Evolutionary conservation across 1,140 invertebrate genomes (phyloP).

Genomic region (Polypedilum vanderplanki): DNA sequence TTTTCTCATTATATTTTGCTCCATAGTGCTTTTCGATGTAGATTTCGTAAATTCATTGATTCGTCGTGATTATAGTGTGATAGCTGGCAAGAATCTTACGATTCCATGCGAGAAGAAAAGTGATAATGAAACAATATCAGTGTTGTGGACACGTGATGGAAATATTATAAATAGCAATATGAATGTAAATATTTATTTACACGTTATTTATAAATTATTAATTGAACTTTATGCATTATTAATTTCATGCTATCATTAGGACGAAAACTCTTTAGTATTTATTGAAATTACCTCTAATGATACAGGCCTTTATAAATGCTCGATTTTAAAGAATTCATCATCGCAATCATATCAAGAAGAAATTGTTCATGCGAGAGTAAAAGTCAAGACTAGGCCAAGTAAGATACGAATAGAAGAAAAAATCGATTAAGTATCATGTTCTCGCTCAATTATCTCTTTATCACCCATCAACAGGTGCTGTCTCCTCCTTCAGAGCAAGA

Average conservation of each 20-base stretch:
- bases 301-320: slow-evolving; percentile 14
- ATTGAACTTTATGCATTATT: not conserved
- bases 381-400: not conserved
- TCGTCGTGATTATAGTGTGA: slow-evolving; percentile 3
- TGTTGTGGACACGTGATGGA: not conserved
- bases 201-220: not conserved
- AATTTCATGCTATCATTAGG: not conserved
- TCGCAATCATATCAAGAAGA: not conserved
- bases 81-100: not conserved
- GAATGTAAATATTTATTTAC: not conserved
- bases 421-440: no score
- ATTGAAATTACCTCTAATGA: not conserved
- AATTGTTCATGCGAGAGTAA: not conserved
- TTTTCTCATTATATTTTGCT: no score
- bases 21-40: slow-evolving; percentile 1
- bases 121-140: not conserved
- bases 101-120: not conserved
- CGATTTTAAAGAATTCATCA: not conserved
- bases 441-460: no score
- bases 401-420: no score
- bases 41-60: slow-evolving; percentile 4
- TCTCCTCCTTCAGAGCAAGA: not conserved
- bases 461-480: not conserved
- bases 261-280: not conserved
- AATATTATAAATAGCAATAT: not conserved